Evolutionary conservation across 2,113 vertebrate genomes (phyloP).

Genomic region (Lampris incognitus): DNA sequence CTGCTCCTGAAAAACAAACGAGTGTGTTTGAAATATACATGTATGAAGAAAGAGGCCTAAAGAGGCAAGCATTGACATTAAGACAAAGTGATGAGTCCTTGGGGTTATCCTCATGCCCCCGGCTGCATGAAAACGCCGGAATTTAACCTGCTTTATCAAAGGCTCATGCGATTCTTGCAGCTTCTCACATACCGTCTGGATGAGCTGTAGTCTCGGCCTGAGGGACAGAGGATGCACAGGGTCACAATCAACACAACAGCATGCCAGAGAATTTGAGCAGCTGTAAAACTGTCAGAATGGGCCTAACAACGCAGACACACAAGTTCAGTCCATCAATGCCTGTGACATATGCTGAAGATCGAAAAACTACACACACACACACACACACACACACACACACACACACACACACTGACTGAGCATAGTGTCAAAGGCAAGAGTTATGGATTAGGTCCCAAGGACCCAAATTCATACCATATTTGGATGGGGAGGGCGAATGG

Average conservation of each 20-base stretch:
- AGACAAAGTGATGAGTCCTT: not conserved
- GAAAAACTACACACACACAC: not conserved
- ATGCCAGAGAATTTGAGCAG: slow-evolving; percentile 33
- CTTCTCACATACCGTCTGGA: slow-evolving; percentile 80
- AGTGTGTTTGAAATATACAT: not conserved
- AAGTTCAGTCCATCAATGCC: slow-evolving; percentile 3
- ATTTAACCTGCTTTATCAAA: slow-evolving; percentile 25
- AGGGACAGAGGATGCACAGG: slow-evolving; percentile 64
- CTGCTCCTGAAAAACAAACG: too few species aligned
- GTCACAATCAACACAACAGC: slow-evolving; percentile 51
- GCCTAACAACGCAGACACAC: slow-evolving; percentile 13
- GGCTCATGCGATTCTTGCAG: slow-evolving; percentile 38
- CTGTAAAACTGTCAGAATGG: slow-evolving; percentile 42
- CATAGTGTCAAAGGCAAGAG: not conserved
- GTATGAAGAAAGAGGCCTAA: not conserved
- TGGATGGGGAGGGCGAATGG: slow-evolving; percentile 89
- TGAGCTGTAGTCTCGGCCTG: slow-evolving; percentile 83
- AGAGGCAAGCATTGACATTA: not conserved
- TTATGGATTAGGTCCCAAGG: not conserved
- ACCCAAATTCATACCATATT: slow-evolving; percentile 82
- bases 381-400: too few species aligned
- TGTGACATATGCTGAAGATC: slow-evolving; percentile 8
- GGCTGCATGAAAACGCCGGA: slow-evolving; percentile 4
- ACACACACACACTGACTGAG: not conserved
- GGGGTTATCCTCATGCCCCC: not conserved